Evolutionary conservation across 2,888 invertebrate species (phyloP), one percentile per base, ranked within the genome.

Genomic region (Horisme vitalbata): DNA sequence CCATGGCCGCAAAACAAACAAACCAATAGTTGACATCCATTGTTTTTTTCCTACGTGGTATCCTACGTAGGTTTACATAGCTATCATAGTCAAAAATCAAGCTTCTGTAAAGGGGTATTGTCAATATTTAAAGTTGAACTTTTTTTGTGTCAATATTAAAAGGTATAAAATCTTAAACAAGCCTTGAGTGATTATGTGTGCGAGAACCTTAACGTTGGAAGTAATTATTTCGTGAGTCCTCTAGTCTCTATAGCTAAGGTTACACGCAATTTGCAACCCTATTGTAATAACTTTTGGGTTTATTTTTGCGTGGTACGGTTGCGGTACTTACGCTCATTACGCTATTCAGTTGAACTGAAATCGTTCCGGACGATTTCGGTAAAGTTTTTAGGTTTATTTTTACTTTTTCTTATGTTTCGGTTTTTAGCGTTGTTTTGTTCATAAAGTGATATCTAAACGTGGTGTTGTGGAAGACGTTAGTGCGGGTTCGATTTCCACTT

Each of bases 361-460:
- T 70, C 68, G 70, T 68, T 72, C 75, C 74, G 71, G 69, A 68
- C 68, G 67, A 63, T 69, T n/a, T n/a, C n/a, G n/a, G n/a, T n/a
- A n/a, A n/a, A n/a, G n/a, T n/a, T n/a, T n/a, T n/a, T n/a, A n/a
- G n/a, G n/a, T n/a, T n/a, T n/a, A n/a, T n/a, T n/a, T n/a, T n/a
- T n/a, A n/a, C n/a, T n/a, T n/a, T n/a, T n/a, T n/a, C n/a, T n/a
- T n/a, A n/a, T n/a, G n/a, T n/a, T n/a, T 41, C 4, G 33, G 32
- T 28, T 34, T 18, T 32, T 39, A 10, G 12, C 4, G 11, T 23
- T 37, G 37, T 38, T 30, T 33, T 32, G 13, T 30, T 10, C 1
- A 4, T 26, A 11, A 20, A 27, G 32, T 31, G 24, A 36, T 48
- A 30, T 43, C 14, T 14, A 13, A 12, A 1, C 2, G 2, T 4